Conservation (phyloP, 2,888 invertebrate genomes). For the Epinotia bilunana region DNA sequence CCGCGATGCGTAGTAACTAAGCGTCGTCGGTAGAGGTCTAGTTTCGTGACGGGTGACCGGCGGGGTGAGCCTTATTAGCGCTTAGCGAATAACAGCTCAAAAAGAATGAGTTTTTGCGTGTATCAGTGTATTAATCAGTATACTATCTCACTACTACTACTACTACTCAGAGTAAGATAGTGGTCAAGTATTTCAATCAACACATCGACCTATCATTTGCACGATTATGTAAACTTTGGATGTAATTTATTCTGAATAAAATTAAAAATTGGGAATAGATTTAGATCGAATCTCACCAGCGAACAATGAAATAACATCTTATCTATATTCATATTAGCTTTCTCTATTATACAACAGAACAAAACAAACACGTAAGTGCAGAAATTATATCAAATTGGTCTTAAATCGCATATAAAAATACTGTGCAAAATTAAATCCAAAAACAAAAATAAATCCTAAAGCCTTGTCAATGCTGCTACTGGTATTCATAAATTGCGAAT, state of each 20-base stretch:
- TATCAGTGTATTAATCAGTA: not conserved
- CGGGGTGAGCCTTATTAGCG: too few relatives aligned
- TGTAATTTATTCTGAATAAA: constrained; percentile 31
- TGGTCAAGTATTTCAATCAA: constrained; percentile 17
- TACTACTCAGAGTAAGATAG: not conserved
- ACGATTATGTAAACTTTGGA: constrained; percentile 23
- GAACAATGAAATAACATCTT: constrained; percentile 43
- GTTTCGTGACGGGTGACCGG: too few relatives aligned
- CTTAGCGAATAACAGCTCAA: too few relatives aligned
- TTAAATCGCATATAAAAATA: constrained; percentile 4
- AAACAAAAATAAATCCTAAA: not conserved
- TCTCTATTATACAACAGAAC: constrained; percentile 39
- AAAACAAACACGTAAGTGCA: constrained; percentile 29
- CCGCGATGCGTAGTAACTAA: too few relatives aligned
- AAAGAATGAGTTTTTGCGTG: not conserved
- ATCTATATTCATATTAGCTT: constrained; percentile 40
- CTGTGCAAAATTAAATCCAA: constrained; percentile 13
- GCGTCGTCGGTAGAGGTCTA: too few relatives aligned
- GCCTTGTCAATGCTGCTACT: not conserved
- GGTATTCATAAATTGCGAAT: not conserved
- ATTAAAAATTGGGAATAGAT: constrained; percentile 41
- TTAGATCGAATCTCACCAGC: constrained; percentile 40
- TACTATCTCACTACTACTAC: too few relatives aligned
- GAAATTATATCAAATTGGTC: constrained; percentile 27
- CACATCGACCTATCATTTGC: not conserved